Base-by-base conservation (phyloP, 2,888 invertebrate genomes). In the Melieria picta region DNA sequence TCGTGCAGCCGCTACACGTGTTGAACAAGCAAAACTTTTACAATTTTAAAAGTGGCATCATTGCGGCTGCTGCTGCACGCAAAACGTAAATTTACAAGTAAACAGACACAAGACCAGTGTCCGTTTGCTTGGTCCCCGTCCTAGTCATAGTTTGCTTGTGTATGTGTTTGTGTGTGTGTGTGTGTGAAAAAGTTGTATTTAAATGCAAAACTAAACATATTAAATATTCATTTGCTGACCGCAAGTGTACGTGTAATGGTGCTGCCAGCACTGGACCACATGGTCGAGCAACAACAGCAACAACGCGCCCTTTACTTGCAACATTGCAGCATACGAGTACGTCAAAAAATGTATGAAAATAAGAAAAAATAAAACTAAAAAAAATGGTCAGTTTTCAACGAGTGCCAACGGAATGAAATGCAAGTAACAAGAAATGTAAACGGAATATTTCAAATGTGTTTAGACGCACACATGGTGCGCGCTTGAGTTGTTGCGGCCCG, bases 191-290 rank as follows among this genome's bases (percentile, higher is more conserved):
- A 60, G 46, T 56, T 65, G 7, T 56, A 46, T 58, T 50, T 50
- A 30, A 60, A 73, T 80, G 76, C 75, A 78, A 74, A 81, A 77
- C 76, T 77, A 79, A 74, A 76, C 78, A 77, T 81, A 80, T 81
- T 80, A 80, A 81, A 81, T 79, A 80, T 80, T 77, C 76, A 77
- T 79, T 79, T 77, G 76, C 74, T 74, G 72, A 75, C 78, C 80
- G 69, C 79, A 79, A 77, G 73, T 77, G 79, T 74, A 73, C 48
- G 56, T 52, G 43, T 65, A 43, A 11, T 13, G 16, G 56, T 52
- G 50, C 67, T 43, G n/a, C 13, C 30, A 30, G 30, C 30, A 30
- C 30, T 30, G 30, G 30, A 30, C 30, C 30, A 30, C 16, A 30
- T 30, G 30, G 30, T 30, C 3, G 30, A 30, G 30, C 30, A 30